A percentile compares a stretch with the other conserved stretches of the same genome.
These are phyloP conservation scores for Hylomyscus alleni DNA, from an alignment of 2,797 vertebrate species.

Conservation along the genomic window DNA sequence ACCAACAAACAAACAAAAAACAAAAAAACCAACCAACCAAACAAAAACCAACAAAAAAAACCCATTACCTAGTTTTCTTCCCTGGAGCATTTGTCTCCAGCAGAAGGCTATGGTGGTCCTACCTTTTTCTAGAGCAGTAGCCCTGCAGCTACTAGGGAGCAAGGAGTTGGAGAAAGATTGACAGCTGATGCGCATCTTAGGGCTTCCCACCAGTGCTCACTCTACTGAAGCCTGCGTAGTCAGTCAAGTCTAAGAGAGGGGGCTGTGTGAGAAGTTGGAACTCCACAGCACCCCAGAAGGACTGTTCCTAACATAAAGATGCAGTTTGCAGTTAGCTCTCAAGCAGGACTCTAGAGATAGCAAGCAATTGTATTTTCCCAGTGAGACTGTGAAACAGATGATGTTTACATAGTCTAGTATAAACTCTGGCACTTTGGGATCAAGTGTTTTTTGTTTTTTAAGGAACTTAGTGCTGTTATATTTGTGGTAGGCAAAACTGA, in stretches of 20 bases:
- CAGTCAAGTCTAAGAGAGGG: not conserved
- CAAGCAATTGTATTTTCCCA: constrained; percentile 75
- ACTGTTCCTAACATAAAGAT: constrained; percentile 56
- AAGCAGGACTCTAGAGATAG: constrained; percentile 67
- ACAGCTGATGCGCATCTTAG: not conserved
- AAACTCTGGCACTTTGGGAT: constrained; percentile 73
- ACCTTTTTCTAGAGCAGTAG: not conserved
- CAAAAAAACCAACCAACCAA: no score
- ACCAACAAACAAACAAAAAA: no score
- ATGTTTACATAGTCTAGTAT: constrained; percentile 73
- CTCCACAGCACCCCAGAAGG: constrained; percentile 57
- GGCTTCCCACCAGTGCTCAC: not conserved
- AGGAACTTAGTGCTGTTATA: constrained; percentile 65
- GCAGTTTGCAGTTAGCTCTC: constrained; percentile 42
- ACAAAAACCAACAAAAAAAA: no score
- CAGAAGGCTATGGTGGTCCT: not conserved
- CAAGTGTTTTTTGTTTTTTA: constrained; percentile 33
- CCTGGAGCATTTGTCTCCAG: not conserved
- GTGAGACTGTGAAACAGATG: constrained; percentile 68
- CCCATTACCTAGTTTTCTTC: not conserved
- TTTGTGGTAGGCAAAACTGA: constrained; percentile 68
- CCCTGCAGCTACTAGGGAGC: not conserved
- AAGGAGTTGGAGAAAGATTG: not conserved
- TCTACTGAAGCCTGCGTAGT: not conserved
- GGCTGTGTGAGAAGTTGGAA: constrained; percentile 26